Percentiles rank a stretch among this genome's conserved stretches.
phyloP scores from a whole-genome alignment of 2,797 vertebrate species.

The Tinamus major region DNA sequence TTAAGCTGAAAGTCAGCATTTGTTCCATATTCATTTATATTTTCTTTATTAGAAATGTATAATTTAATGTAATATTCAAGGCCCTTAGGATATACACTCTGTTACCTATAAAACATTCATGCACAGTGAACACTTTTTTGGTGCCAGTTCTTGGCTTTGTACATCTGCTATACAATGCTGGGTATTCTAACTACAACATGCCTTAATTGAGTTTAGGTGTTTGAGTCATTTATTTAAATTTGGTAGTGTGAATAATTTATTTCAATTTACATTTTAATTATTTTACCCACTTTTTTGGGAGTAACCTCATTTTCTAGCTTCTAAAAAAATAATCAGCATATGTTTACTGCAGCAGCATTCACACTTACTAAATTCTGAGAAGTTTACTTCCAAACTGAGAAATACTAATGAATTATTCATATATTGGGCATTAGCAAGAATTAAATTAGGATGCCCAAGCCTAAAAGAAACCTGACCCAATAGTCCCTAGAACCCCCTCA shows the following conservation, averaged over 20 bases:
- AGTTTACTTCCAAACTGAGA: conserved; percentile 68
- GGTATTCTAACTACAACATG: conserved; percentile 47
- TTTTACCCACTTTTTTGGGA: conserved; percentile 71
- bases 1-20: conserved; percentile 53
- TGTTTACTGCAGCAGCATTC: conserved; percentile 70
- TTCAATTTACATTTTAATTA: conserved; percentile 77
- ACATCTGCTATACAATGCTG: conserved; percentile 55
- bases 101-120: conserved; percentile 73
- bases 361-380: conserved; percentile 63
- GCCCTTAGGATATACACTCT: conserved; percentile 49
- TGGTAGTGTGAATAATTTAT: conserved; percentile 48
- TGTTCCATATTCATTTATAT: conserved; percentile 68
- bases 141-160: conserved; percentile 29
- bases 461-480: conserved; percentile 17
- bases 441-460: conserved; percentile 54
- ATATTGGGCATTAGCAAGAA: not conserved
- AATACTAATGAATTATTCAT: conserved; percentile 69
- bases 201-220: conserved; percentile 59
- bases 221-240: conserved; percentile 28
- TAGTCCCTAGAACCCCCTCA: not conserved
- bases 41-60: conserved; percentile 74
- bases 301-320: conserved; percentile 70
- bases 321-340: conserved; percentile 69
- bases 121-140: conserved; percentile 32
- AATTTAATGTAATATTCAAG: conserved; percentile 66